phyloP scores from a whole-genome alignment of 1,140 invertebrate species.

The Saccostrea echinata region DNA sequence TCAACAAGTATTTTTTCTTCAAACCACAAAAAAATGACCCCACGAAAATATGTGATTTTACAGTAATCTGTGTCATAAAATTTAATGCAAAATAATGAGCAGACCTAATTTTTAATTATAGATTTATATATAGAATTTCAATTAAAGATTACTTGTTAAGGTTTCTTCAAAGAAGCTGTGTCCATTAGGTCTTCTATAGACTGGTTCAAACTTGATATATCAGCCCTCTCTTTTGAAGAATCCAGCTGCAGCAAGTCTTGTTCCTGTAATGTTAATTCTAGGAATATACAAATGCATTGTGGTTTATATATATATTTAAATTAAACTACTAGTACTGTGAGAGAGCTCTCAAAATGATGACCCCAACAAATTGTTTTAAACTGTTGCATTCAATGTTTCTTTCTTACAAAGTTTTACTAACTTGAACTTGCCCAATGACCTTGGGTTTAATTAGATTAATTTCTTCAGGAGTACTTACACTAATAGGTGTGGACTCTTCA shows the following conservation, averaged over 20 bases:
- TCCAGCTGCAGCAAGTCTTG: constrained; percentile 21
- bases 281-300: not conserved
- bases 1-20: too few relatives aligned
- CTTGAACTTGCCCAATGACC: not conserved
- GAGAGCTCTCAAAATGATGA: not conserved
- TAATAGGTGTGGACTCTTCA: too few relatives aligned
- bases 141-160: not conserved
- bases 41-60: too few relatives aligned
- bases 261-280: constrained; percentile 6
- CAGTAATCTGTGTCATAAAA: too few relatives aligned
- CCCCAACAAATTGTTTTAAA: not conserved
- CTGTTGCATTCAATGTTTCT: too few relatives aligned
- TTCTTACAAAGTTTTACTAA: not conserved
- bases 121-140: too few relatives aligned
- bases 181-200: constrained; percentile 21
- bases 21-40: too few relatives aligned
- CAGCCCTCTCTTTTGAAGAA: constrained; percentile 14
- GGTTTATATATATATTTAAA: not conserved
- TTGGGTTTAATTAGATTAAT: not conserved
- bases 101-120: too few relatives aligned
- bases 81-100: too few relatives aligned
- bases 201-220: constrained; percentile 24
- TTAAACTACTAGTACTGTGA: too few relatives aligned
- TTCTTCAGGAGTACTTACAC: too few relatives aligned
- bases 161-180: not conserved